Evolutionary conservation across 2,113 vertebrate species (phyloP).

Genomic region (Rhinopomastus cyanomelas): DNA sequence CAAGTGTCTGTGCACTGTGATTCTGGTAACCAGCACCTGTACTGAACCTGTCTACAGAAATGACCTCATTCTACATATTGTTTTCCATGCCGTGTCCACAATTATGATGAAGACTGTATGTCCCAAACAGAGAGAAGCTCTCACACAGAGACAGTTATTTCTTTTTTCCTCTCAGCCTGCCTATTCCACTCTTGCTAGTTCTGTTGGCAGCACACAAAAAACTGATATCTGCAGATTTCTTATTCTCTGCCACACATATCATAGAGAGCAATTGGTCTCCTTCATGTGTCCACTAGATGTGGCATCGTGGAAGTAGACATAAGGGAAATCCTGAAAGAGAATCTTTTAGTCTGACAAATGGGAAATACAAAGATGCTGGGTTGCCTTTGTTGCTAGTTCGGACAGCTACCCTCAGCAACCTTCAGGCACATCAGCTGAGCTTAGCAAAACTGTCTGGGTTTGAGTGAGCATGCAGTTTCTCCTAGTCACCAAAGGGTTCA

Average conservation of each 20-base stretch:
- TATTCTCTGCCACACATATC: constrained; percentile 7
- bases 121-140: background rate
- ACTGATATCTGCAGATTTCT: background rate
- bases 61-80: background rate
- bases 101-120: background rate
- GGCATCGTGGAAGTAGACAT: background rate
- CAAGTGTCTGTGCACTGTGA: background rate
- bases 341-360: constrained; percentile 12
- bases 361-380: background rate
- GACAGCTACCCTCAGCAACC: background rate
- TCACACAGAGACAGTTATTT: background rate
- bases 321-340: background rate
- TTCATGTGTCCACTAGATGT: background rate
- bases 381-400: background rate
- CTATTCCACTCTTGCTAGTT: background rate
- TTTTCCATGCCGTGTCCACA: background rate
- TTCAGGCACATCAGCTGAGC: background rate
- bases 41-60: background rate
- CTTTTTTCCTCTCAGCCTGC: background rate
- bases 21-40: background rate
- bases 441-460: background rate
- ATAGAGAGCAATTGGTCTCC: background rate
- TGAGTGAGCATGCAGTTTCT: background rate
- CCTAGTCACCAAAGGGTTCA: background rate
- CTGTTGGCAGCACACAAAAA: background rate